A percentile compares a stretch with the other conserved stretches of the same genome.
phyloP scores from a whole-genome alignment of 2,113 vertebrate species.

The Lontra canadensis region DNA sequence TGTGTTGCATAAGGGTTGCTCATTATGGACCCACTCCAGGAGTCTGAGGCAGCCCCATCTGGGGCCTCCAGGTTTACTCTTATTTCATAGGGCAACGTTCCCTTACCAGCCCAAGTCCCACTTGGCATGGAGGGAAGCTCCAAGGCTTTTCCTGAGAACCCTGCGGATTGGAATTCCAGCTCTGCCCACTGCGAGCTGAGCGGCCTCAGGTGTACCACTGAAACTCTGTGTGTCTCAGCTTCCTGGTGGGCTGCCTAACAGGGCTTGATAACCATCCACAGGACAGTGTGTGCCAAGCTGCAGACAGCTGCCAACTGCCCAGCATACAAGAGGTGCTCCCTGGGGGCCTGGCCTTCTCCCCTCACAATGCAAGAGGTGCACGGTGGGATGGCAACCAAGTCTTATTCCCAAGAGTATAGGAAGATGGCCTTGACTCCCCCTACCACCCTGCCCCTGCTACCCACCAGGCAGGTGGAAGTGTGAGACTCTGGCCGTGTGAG shows the following conservation, averaged over 20 bases:
- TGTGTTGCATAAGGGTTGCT: slow-evolving; percentile 25
- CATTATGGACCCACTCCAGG: background rate
- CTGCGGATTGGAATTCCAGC: background rate
- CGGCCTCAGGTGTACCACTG: background rate
- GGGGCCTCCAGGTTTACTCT: background rate
- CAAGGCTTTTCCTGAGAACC: background rate
- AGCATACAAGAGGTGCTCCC: background rate
- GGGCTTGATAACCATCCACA: background rate
- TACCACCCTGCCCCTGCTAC: too few relatives aligned
- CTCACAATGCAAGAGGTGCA: background rate
- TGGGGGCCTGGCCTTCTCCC: background rate
- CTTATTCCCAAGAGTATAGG: background rate
- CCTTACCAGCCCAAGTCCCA: background rate
- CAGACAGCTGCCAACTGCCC: background rate
- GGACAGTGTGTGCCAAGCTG: rapidly evolving
- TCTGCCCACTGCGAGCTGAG: background rate
- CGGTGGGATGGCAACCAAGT: background rate
- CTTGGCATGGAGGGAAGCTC: background rate
- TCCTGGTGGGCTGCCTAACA: background rate
- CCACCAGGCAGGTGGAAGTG: background rate
- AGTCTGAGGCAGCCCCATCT: background rate
- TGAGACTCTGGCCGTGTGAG: background rate
- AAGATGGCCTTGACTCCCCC: too few relatives aligned
- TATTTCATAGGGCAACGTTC: background rate
- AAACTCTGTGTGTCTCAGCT: background rate